A percentile compares a stretch with the other conserved stretches of the same genome.
Conservation (phyloP, 2,113 vertebrate species). For the human region GRCh38 chr1:118732501-118733000, state of each 20-base stretch:
- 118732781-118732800: background rate
- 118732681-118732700: background rate
- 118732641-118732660: background rate
- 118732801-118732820: background rate
- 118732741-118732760: background rate
- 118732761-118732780: background rate
- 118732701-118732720: background rate
- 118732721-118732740: background rate
- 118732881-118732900: background rate
- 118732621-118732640: background rate
- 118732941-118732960: background rate
- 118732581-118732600: background rate
- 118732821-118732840: background rate
- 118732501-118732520: background rate
- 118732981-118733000: slow-evolving; percentile 36
- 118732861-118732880: slow-evolving; percentile 27
- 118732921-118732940: background rate
- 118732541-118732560: background rate
- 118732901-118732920: background rate
- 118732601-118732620: background rate
- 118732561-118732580: background rate
- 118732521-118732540: background rate
- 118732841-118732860: background rate
- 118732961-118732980: slow-evolving; percentile 30
- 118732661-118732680: background rate